Evolutionary conservation across 2,797 vertebrate species (phyloP).

Genomic region (Rhinichthys osculus): DNA sequence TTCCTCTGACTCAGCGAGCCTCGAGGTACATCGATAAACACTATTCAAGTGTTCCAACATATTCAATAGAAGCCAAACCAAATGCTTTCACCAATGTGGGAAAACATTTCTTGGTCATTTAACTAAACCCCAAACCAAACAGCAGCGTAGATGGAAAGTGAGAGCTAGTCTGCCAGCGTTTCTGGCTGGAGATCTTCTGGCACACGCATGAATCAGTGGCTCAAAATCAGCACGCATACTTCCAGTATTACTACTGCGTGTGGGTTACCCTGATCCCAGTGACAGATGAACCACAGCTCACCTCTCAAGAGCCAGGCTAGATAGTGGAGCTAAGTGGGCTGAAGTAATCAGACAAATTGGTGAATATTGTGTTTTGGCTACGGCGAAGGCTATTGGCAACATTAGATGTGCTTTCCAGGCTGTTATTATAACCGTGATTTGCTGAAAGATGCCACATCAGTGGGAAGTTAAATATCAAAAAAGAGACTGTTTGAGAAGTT

Average conservation of each 20-base stretch:
- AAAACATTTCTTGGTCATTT: conserved; percentile 59
- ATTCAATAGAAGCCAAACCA: conserved; percentile 30
- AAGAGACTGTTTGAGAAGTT: neutral
- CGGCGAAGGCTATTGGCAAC: neutral
- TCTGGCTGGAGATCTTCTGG: conserved; percentile 62
- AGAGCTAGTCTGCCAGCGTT: conserved; percentile 35
- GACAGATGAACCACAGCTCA: conserved; percentile 5
- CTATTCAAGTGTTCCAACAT: neutral
- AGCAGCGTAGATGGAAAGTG: conserved; percentile 66
- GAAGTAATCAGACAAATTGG: neutral
- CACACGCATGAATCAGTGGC: conserved; percentile 60
- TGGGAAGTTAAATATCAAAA: neutral
- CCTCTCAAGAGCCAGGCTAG: conserved; percentile 3
- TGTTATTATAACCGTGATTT: neutral
- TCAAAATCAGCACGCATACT: conserved; percentile 63
- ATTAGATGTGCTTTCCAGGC: neutral
- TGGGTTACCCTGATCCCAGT: conserved; percentile 38
- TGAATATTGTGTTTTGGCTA: conserved; percentile 12
- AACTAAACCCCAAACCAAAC: conserved; percentile 68
- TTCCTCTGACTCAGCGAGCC: conserved; percentile 3
- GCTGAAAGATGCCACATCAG: conserved; percentile 21
- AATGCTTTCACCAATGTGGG: conserved; percentile 8
- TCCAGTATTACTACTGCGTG: conserved; percentile 57
- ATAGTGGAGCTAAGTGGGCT: neutral
- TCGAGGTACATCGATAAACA: neutral